Base-by-base conservation (phyloP, 2,888 invertebrate genomes). In the Temnothorax unifasciatus region DNA sequence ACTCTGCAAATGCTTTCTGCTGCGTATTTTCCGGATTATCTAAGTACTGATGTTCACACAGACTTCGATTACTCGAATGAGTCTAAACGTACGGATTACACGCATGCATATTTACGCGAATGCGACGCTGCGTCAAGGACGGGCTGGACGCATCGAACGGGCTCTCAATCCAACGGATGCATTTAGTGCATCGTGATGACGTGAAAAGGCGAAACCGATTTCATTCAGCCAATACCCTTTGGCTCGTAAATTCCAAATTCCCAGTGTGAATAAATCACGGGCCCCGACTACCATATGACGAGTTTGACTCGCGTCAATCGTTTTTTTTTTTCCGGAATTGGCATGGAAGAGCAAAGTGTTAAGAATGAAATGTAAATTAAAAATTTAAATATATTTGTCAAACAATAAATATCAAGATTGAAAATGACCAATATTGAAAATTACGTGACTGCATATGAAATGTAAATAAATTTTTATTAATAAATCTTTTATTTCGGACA, bases 191-290 rank as follows among this genome's bases (percentile, higher is more conserved):
- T 57, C 71, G 44, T 25, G 57, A 81, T 81, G 75, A 81, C 47
- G 38, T 73, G 79, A 81, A 81, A 81, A 81, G 59, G 38, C 79
- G 59, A 79, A 79, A 79, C 57, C 74, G 57, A 59, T 81, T 81
- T 73, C 25, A 81, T 73, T 81, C 79, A 59, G 21, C 75, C 21
- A 73, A 79, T 79, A 73, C 41, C 57, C 21, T 44, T 47, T 54
- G 41, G 52, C 29, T 41, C 77, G 71, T 77, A 77, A 68, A 77
- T 77, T 69, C 41, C 47, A 71, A 59, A 69, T 79, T 59, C 44
- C 34, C 59, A 25, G 13, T 77, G 29, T 77, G 54, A 71, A 77
- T 81, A 81, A 81, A 81, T 81, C 59, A 73, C 59, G 9, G 18
- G n/a, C 41, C 4, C 34, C 41, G 38, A 5, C 8, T 38, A 59